A percentile compares a stretch with the other conserved stretches of the same genome.
Conservation (phyloP, 2,113 vertebrate species). For the Theropithecus gelada region DNA sequence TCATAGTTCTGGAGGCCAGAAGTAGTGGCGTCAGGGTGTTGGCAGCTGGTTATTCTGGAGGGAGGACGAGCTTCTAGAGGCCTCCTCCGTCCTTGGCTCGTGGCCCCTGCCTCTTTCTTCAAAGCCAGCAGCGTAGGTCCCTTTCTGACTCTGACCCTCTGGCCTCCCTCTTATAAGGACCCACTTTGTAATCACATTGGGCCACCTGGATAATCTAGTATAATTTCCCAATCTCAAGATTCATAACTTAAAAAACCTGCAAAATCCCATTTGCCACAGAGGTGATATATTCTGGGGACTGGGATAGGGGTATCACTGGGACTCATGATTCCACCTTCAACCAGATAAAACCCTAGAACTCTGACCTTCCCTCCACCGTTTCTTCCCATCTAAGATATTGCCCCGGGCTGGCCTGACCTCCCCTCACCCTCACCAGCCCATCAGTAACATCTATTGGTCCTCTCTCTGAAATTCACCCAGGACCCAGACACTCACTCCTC, state of each 20-base stretch:
- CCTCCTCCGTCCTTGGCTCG: not conserved
- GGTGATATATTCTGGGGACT: not conserved
- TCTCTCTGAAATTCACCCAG: not conserved
- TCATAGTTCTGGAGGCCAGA: not conserved
- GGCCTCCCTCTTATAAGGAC: not conserved
- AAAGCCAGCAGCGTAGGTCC: not conserved
- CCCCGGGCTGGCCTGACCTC: not conserved
- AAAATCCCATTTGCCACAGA: not conserved
- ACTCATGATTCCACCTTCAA: not conserved
- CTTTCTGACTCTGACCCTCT: not conserved
- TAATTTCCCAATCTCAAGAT: not conserved
- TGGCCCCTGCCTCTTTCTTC: not conserved
- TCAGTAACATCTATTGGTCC: not conserved
- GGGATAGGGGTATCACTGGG: not conserved
- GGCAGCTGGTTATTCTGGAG: not conserved
- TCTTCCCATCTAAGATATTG: not conserved
- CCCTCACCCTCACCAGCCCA: rapidly evolving
- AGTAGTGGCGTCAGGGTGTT: not conserved
- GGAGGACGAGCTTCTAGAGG: not conserved
- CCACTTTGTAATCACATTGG: not conserved
- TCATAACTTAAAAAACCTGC: not conserved
- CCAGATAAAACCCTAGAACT: not conserved
- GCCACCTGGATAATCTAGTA: too few relatives aligned
- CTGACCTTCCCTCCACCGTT: not conserved
- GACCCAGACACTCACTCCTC: not conserved